Percentiles rank a stretch among this genome's conserved stretches.
phyloP scores from a whole-genome alignment of 35 echinoderm and acorn worm species.

The Lytechinus variegatus region DNA sequence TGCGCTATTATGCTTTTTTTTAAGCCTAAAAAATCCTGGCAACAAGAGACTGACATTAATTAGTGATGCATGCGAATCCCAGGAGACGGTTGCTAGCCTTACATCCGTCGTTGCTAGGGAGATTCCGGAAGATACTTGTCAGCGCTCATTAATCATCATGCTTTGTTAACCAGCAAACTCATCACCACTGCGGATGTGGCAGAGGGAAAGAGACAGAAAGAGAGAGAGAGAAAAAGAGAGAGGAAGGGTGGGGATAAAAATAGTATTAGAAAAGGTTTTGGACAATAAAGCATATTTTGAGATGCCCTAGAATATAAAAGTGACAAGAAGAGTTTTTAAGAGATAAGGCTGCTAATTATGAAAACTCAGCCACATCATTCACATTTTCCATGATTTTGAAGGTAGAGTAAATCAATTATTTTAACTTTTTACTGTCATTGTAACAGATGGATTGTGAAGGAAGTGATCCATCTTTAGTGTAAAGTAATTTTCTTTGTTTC shows the following conservation, averaged over 20 bases:
- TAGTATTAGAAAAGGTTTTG: background rate
- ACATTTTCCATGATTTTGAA: too few species aligned
- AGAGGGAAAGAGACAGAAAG: background rate
- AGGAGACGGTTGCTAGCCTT: constrained; percentile 37
- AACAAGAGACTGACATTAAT: constrained; percentile 35
- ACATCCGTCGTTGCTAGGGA: constrained; percentile 38
- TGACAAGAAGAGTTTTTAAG: background rate
- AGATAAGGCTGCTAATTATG: background rate
- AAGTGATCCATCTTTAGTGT: too few species aligned
- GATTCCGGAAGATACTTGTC: constrained; percentile 52
- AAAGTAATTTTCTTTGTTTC: too few species aligned
- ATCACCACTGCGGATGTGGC: constrained; percentile 6
- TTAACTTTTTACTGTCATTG: too few species aligned
- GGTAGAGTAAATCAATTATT: too few species aligned
- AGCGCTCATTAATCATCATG: constrained; percentile 49
- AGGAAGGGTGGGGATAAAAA: background rate
- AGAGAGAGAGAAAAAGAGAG: background rate
- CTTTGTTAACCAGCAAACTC: constrained; percentile 51
- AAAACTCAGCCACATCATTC: too few species aligned
- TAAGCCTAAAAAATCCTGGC: background rate
- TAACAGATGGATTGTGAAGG: too few species aligned
- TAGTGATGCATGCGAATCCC: constrained; percentile 37
- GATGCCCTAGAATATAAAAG: background rate
- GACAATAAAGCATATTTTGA: background rate
- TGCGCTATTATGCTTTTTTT: background rate